A percentile compares a stretch with the other conserved stretches of the same genome.
These are phyloP conservation scores for Siniperca undulata DNA, from an alignment of 2,797 vertebrate species.

Conservation along the genomic window DNA sequence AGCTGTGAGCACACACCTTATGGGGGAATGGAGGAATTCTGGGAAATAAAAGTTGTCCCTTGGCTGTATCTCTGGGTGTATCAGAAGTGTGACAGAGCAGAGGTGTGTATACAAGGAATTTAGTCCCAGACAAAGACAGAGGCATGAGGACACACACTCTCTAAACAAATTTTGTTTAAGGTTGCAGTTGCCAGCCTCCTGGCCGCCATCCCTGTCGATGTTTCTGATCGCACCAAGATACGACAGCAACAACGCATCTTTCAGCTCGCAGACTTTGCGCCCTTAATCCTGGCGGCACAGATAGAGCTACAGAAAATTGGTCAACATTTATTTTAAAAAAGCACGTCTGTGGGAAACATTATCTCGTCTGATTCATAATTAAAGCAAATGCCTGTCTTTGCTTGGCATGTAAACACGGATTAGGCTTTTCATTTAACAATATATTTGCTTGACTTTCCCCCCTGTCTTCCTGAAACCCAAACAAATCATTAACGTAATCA, in stretches of 20 bases:
- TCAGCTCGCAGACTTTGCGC: not conserved
- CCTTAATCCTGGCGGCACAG: constrained; percentile 22
- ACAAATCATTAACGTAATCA: constrained; percentile 79
- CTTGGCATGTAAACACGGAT: constrained; percentile 64
- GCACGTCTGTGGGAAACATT: constrained; percentile 59
- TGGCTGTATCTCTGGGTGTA: constrained; percentile 43
- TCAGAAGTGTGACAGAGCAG: constrained; percentile 43
- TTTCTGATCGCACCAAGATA: constrained; percentile 36
- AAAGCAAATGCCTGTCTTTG: constrained; percentile 56
- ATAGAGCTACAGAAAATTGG: constrained; percentile 19
- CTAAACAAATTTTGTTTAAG: constrained; percentile 36
- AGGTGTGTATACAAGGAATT: constrained; percentile 10
- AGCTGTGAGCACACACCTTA: constrained; percentile 64
- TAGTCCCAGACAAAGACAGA: not conserved
- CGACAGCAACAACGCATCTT: constrained; percentile 2
- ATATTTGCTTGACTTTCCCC: constrained; percentile 26
- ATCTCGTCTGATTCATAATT: constrained; percentile 57
- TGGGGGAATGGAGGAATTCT: constrained; percentile 71
- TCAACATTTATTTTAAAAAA: not conserved
- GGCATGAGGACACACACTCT: not conserved
- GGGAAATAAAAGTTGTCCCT: constrained; percentile 70
- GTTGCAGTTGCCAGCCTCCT: constrained; percentile 31
- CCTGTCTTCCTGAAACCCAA: constrained; percentile 63
- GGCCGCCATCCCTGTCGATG: constrained; percentile 13
- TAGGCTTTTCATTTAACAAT: constrained; percentile 49